phyloP scores from a whole-genome alignment of 2,888 invertebrate species.

The Drosophila aldrichi region DNA sequence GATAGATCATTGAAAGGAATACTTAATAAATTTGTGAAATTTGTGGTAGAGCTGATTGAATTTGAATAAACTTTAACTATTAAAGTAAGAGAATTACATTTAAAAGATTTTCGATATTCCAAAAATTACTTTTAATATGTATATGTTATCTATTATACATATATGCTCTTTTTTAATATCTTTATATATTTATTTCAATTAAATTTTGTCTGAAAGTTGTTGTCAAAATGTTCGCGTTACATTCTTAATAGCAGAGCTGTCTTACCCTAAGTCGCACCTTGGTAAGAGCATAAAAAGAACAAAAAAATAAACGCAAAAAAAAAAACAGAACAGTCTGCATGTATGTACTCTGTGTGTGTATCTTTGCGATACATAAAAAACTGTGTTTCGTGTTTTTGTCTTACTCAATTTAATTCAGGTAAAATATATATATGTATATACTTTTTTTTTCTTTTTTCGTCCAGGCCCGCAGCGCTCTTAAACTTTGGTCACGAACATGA shows the following conservation, averaged over 20 bases:
- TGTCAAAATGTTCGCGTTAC: not conserved
- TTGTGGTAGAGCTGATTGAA: not conserved
- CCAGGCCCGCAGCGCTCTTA: constrained; percentile 50
- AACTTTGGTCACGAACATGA: constrained; percentile 78
- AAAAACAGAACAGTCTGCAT: constrained; percentile 8
- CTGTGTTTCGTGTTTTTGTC: constrained; percentile 76
- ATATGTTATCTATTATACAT: no score
- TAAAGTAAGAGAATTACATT: no score
- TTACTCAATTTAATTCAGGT: constrained; percentile 84
- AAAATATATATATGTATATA: constrained; percentile 48
- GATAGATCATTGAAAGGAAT: not conserved
- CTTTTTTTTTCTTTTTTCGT: constrained; percentile 50
- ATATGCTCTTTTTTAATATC: no score
- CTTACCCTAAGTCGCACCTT: not conserved
- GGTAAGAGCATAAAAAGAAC: constrained; percentile 31
- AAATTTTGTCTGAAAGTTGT: no score
- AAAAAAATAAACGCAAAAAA: constrained; percentile 17
- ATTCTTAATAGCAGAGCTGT: not conserved
- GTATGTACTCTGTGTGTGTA: constrained; percentile 7
- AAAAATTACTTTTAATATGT: no score
- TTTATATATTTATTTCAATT: no score
- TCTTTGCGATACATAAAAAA: constrained; percentile 54
- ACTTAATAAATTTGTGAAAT: not conserved
- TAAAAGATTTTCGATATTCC: no score
- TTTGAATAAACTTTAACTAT: not conserved